Percentiles rank a stretch among this genome's conserved stretches.
Evolutionary conservation across 2,113 vertebrate species (phyloP).

Genomic region (Pomatostomus ruficeps): DNA sequence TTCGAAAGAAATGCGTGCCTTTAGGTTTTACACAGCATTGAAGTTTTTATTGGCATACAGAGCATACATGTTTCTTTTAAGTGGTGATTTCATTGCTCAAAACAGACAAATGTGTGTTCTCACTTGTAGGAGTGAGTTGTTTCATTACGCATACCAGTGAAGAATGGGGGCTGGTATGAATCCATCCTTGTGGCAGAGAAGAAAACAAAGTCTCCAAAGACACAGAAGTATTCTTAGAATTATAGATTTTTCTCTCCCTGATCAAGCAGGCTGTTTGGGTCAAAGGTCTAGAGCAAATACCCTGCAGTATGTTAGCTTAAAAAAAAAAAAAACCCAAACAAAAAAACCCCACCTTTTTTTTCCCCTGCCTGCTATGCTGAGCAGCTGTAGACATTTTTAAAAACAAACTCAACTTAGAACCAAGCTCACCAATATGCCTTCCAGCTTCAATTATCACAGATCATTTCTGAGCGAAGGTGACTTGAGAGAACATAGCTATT

Average conservation of each 20-base stretch:
- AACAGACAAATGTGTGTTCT: neutral
- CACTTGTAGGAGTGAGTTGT: neutral
- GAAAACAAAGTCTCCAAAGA: neutral
- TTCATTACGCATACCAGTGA: neutral
- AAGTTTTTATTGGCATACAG: neutral
- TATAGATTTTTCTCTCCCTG: neutral
- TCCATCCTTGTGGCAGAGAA: neutral
- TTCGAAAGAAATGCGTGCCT: accelerated
- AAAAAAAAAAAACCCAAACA: neutral
- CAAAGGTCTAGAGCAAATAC: neutral
- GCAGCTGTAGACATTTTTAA: neutral
- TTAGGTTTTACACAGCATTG: neutral
- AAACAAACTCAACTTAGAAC: neutral
- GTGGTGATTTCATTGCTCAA: neutral
- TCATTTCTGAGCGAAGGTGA: neutral
- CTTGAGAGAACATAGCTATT: neutral
- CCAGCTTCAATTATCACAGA: neutral
- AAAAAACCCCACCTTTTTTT: neutral
- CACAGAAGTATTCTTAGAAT: neutral
- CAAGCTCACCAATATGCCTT: neutral
- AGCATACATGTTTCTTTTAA: neutral
- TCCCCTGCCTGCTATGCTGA: neutral
- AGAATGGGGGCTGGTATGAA: neutral
- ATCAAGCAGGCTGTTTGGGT: neutral
- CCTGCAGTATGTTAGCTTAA: neutral